Evolutionary conservation across 2,113 vertebrate genomes (phyloP).

Genomic region (Protobothrops flavoviridis): DNA sequence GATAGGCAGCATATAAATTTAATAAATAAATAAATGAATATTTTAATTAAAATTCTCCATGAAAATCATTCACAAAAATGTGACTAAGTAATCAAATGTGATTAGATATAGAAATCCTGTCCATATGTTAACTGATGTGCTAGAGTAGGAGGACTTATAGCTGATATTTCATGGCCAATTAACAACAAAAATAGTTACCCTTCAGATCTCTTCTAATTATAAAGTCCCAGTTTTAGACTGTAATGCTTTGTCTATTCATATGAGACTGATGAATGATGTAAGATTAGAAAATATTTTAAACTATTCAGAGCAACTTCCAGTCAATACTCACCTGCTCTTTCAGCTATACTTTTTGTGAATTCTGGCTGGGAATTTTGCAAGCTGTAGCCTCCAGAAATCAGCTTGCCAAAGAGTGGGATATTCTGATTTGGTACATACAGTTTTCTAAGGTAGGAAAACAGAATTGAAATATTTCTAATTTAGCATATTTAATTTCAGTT

Average conservation of each 20-base stretch:
- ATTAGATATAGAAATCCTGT: neutral
- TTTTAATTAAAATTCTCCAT: neutral
- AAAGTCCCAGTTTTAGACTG: neutral
- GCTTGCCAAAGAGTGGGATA: neutral
- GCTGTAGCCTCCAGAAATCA: neutral
- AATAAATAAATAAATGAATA: neutral
- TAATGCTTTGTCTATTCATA: neutral
- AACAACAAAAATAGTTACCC: neutral
- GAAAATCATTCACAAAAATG: neutral
- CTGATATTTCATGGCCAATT: neutral
- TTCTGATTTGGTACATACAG: neutral
- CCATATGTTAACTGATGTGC: neutral
- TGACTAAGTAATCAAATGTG: neutral
- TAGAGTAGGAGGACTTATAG: neutral
- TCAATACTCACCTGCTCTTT: neutral
- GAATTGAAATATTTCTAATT: neutral
- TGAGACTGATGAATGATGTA: neutral
- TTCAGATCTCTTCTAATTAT: neutral
- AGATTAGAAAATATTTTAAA: neutral
- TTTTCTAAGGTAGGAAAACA: neutral
- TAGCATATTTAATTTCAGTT: neutral
- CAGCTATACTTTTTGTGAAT: neutral
- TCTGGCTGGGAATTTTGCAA: neutral
- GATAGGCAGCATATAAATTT: neutral
- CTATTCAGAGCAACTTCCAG: neutral